phyloP scores from a whole-genome alignment of 2,888 invertebrate genomes.

The Andrena hattorfiana region DNA sequence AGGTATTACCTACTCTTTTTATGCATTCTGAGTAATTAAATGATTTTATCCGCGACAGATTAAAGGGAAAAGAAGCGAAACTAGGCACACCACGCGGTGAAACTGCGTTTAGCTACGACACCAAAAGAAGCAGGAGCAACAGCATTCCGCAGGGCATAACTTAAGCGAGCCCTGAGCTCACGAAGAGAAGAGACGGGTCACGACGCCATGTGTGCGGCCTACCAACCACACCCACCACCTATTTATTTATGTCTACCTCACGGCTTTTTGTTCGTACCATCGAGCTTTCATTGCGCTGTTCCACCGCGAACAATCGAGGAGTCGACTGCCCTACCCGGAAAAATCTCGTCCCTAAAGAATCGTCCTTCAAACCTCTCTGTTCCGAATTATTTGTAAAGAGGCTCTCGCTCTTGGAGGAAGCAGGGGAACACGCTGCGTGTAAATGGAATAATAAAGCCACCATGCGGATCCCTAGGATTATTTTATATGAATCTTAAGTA shows the following conservation, averaged over 20 bases:
- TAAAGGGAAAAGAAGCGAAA: constrained; percentile 4
- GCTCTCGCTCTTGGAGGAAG: background rate
- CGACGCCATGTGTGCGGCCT: constrained; percentile 82
- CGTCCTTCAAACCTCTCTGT: constrained; percentile 34
- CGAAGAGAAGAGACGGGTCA: constrained; percentile 78
- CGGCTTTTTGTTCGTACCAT: constrained; percentile 71
- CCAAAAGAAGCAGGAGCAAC: constrained; percentile 69
- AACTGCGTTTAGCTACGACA: constrained; percentile 64
- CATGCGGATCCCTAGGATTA: background rate
- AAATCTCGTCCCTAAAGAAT: constrained; percentile 51
- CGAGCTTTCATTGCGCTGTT: constrained; percentile 73
- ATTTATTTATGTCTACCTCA: constrained; percentile 78
- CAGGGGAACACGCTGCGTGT: background rate
- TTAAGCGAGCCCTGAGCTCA: constrained; percentile 74
- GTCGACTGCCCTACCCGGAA: constrained; percentile 49
- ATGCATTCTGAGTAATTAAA: background rate
- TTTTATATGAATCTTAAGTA: too few species aligned
- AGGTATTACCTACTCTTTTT: background rate
- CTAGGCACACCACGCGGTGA: constrained; percentile 31
- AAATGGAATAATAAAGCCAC: background rate
- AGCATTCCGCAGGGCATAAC: constrained; percentile 75
- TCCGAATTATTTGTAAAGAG: constrained; percentile 52
- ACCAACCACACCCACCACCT: constrained; percentile 79
- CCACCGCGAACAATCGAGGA: constrained; percentile 68
- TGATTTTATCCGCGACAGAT: background rate